Evolutionary conservation across 1,140 invertebrate species (phyloP), one percentile per base, ranked within the genome.

Genomic region (Solenopsis invicta): DNA sequence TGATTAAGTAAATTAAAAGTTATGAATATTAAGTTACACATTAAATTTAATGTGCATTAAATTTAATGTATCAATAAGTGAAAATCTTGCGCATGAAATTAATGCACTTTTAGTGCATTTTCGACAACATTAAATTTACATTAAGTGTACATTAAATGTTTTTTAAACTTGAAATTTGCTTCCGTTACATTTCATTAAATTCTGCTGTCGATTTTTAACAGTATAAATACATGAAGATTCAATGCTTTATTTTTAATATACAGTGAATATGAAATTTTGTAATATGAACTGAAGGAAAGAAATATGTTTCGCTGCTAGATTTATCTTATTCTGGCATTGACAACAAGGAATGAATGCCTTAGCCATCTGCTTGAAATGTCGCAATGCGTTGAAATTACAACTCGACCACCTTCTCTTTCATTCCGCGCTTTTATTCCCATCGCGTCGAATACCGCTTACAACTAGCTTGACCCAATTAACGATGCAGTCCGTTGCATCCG

Each of bases 381-480:
- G 81, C 86, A 88, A 64, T 80, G 77, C 74, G 86, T 71, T 90
- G 59, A 71, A 90, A 91, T 90, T 90, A 34, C 64, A 56, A 37
- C 82, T 85, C 74, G 24, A 24, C 41, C 52, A 75, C 34, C 74
- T 67, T 75, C 62, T 50, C 48, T 56, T 66, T 80, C 62, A 59
- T 72, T 41, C 21, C 50, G 18, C 37, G 61, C 74, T 59, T 85
- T 85, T 85, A 84, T 75, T 75, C 52, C 69, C 37, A 12, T 21
- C 29, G 74, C 72, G 56, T 78, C 59, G 59, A 85, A 77, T 85
- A 21, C 34, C 34, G 21, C 48, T 84, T 77, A 18, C 56, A 29
- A 75, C 69, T 75, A 61, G 69, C 80, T 84, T 84, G 80, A 84
- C 69, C 80, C 24, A 84, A 84, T 84, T 84, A 84, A 84, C 41